phyloP scores from a whole-genome alignment of 1,140 invertebrate genomes.

The Papilio xuthus region DNA sequence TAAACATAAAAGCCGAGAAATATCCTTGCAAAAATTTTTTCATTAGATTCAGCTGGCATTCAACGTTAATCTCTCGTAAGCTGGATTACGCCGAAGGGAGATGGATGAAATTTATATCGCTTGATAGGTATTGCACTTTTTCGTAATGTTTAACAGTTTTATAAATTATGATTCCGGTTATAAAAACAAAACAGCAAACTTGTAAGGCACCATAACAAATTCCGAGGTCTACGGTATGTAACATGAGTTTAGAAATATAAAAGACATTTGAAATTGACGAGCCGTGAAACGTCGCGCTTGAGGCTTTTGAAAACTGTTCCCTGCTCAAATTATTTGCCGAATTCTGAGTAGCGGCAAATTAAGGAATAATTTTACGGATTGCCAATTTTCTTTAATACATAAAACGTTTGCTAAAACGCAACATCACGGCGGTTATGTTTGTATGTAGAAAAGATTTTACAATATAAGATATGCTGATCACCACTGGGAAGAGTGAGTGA shows the following conservation, averaged over 20 bases:
- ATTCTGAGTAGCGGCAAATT: slow-evolving; percentile 18
- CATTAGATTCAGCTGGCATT: slow-evolving; percentile 19
- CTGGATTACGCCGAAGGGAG: background rate
- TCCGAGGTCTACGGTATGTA: background rate
- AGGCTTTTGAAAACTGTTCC: slow-evolving; percentile 8
- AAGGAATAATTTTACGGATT: slow-evolving; percentile 29
- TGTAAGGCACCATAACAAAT: background rate
- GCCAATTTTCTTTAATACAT: slow-evolving; percentile 17
- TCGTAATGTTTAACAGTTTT: background rate
- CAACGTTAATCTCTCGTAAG: slow-evolving; percentile 6
- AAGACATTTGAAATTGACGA: slow-evolving; percentile 13
- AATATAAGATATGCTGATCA: too few relatives aligned
- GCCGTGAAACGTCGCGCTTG: slow-evolving; percentile 14
- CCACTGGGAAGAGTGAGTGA: too few relatives aligned
- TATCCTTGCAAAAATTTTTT: background rate
- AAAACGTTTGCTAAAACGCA: slow-evolving; percentile 9
- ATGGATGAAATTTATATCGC: slow-evolving; percentile 1
- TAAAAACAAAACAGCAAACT: background rate
- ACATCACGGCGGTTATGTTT: background rate
- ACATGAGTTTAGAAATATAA: slow-evolving; percentile 7
- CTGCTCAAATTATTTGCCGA: slow-evolving; percentile 24
- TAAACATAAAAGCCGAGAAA: slow-evolving; percentile 8
- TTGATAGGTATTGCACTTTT: slow-evolving; percentile 16
- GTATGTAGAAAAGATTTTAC: background rate
- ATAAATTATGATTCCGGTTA: background rate